These are phyloP conservation scores for Flexamia atlantica DNA, from an alignment of 2,888 invertebrate species.

Conservation along the genomic window DNA sequence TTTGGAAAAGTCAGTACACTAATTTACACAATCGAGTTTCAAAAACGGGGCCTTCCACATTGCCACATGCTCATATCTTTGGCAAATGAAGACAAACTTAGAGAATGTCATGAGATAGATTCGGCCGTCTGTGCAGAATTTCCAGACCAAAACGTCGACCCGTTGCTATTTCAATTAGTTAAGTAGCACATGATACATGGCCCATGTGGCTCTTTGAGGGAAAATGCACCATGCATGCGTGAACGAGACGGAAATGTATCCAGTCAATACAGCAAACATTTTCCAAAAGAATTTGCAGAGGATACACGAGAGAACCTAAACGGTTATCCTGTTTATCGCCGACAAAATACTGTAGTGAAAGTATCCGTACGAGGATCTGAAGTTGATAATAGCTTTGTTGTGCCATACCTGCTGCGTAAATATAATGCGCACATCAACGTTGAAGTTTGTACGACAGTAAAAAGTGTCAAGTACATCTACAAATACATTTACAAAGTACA, in stretches of 20 bases:
- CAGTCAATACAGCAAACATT: background rate
- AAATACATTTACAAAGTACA: conserved; percentile 4
- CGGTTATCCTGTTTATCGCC: conserved; percentile 18
- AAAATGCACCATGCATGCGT: background rate
- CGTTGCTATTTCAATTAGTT: background rate
- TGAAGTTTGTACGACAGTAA: conserved; percentile 15
- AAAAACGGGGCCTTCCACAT: conserved; percentile 43
- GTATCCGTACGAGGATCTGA: background rate
- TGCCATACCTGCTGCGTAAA: background rate
- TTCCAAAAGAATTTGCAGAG: conserved; percentile 10
- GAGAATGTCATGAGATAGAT: conserved; percentile 1
- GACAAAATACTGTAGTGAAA: background rate
- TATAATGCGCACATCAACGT: conserved; percentile 11
- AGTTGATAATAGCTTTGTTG: background rate
- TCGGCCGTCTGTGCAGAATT: background rate
- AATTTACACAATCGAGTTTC: conserved; percentile 25
- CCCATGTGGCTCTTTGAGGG: too few species aligned
- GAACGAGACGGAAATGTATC: background rate
- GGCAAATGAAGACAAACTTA: conserved; percentile 24
- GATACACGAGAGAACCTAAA: background rate
- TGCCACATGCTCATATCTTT: conserved; percentile 47
- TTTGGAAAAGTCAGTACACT: conserved; percentile 36
- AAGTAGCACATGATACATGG: conserved; percentile 11
- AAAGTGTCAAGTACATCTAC: conserved; percentile 16
- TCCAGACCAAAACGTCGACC: background rate